Evolutionary conservation across 2,888 invertebrate genomes (phyloP), one percentile per base, ranked within the genome.

Genomic region (Holacanthella duospinosa): DNA sequence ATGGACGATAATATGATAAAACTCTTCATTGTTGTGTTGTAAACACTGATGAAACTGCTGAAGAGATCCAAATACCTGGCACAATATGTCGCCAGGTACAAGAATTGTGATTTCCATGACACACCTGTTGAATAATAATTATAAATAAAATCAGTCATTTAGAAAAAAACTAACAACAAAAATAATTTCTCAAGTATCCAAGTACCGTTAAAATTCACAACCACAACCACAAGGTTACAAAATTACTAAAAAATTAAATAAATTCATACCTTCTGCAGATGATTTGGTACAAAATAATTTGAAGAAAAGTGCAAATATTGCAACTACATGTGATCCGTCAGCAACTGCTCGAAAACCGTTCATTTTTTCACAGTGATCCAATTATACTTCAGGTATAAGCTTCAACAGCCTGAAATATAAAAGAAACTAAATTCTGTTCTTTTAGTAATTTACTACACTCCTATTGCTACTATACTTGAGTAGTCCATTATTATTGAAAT

Each of bases 81-180:
- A 9, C 62, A 58, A 53, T 64, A 67, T 1, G 64, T 65, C 21
- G 65, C 9, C 2, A 62, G 61, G 24, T 56, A 60, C n/a, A 67
- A 55, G 2, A 67, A 6, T 43, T 62, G 65, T 16, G 67, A 62
- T 57, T 60, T 61, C 25, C 63, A 65, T 16, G 67, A 67, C 16
- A 67, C 21, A 2, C 67, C 67, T 67, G 43, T 53, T 58, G 3
- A 6, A 24, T 6, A 9, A 48, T 16, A 48, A 48, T n/a, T n/a
- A 9, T 21, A 48, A 12, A 62, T 43, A 25, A 6, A 54, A 55
- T 6, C 9, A n/a, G 54, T 25, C 6, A 55, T 26, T 26, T 24
- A 24, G 24, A 48, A 16, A 4, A 19, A 53, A 27, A 58, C 4
- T 43, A 54, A 61, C 12, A n/a, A n/a, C n/a, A n/a, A n/a, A n/a